Evolutionary conservation across 1,140 invertebrate genomes (phyloP).

Genomic region (Periplaneta americana): DNA sequence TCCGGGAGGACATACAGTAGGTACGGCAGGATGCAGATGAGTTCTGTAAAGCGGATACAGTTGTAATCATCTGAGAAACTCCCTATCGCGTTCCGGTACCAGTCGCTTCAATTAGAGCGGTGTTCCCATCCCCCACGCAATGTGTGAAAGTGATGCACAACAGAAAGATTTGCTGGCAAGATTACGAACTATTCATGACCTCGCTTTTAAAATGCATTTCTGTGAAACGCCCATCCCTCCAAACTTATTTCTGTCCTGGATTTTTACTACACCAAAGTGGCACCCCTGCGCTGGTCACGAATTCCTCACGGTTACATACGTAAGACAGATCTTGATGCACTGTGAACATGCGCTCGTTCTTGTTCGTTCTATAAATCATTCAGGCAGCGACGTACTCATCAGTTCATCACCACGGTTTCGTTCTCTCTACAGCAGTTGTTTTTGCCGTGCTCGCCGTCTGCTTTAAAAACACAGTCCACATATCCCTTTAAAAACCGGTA

Average conservation of each 20-base stretch:
- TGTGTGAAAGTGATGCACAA: no score
- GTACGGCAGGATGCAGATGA: no score
- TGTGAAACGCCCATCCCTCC: neutral
- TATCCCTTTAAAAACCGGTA: neutral
- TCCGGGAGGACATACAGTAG: no score
- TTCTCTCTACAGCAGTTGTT: neutral
- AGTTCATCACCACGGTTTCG: neutral
- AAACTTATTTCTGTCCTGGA: neutral
- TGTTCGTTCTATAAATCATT: neutral
- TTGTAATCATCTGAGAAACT: no score
- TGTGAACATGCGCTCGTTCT: neutral
- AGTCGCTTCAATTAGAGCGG: no score
- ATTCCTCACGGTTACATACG: neutral
- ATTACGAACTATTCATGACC: no score
- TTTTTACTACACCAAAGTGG: neutral
- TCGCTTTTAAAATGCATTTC: neutral
- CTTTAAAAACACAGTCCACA: neutral
- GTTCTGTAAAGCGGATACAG: no score
- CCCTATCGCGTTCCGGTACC: no score
- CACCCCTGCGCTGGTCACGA: neutral
- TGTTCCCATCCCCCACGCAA: no score
- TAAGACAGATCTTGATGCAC: neutral
- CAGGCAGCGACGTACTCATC: neutral
- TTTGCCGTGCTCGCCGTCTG: no score
- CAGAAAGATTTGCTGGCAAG: no score